Percentiles rank a stretch among this genome's conserved stretches.
Evolutionary conservation across 2,797 vertebrate species (phyloP).

Genomic region (Chrysocyon brachyurus): DNA sequence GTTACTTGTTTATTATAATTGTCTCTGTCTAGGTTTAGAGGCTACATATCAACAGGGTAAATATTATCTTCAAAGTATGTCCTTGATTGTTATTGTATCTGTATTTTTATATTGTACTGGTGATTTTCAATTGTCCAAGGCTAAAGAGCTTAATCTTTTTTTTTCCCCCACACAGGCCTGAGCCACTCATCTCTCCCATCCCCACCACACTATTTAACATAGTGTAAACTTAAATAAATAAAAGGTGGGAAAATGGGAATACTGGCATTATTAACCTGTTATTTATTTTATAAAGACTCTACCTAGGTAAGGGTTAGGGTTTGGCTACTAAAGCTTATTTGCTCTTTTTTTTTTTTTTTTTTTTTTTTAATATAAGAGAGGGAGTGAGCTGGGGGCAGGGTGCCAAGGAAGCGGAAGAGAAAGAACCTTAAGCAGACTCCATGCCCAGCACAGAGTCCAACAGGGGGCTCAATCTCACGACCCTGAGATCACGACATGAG

Average conservation of each 20-base stretch:
- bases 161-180: background rate
- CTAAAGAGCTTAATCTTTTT: slow-evolving; percentile 36
- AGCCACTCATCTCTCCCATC: background rate
- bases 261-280: background rate
- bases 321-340: background rate
- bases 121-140: slow-evolving; percentile 44
- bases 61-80: slow-evolving; percentile 27
- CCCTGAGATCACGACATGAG: background rate
- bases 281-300: slow-evolving; percentile 19
- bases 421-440: background rate
- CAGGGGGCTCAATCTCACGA: background rate
- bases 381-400: fast-evolving
- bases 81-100: background rate
- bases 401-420: background rate
- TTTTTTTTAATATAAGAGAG: background rate
- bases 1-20: slow-evolving; percentile 70
- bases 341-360: background rate
- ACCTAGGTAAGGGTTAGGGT: background rate
- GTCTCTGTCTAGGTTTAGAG: slow-evolving; percentile 59
- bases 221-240: background rate
- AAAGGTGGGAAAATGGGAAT: background rate
- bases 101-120: slow-evolving; percentile 52
- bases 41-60: slow-evolving; percentile 55
- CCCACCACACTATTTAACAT: background rate
- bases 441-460: background rate